Base-by-base conservation (phyloP, 2,888 invertebrate genomes). In the Drosophila peninsularis region DNA sequence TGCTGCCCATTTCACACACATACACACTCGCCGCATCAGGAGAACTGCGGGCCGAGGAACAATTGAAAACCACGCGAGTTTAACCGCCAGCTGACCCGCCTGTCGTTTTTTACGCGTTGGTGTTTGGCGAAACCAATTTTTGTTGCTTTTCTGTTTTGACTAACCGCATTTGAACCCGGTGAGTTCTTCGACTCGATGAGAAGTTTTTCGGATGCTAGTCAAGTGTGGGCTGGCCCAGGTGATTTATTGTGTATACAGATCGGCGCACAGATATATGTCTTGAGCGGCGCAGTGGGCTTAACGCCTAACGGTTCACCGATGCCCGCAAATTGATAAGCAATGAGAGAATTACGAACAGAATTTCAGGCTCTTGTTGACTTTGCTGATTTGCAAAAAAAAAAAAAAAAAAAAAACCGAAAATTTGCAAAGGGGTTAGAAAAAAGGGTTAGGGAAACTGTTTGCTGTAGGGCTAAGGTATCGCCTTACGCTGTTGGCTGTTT, bases 241-340 rank as follows among this genome's bases (percentile, higher is more conserved):
- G 82, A 81, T 83, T 82, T 87, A 84, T 78, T 63, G 72, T 64
- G 36, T 55, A 62, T 37, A 62, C 37, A 72, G 81, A 77, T 75
- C 50, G 53, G 3, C 17, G 44, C 44, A 50, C 50, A 65, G 66
- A 66, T 39, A 41, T 30, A n/a, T 30, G 27, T n/a, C 62, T 49
- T 62, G 39, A 37, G 36, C 39, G n/a, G 24, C 39, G 17, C 41
- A 49, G 65, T 67, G 45, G 78, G 78, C 69, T 78, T 78, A 78
- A 72, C 60, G 74, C 73, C 64, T 82, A 83, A 78, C 83, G 82
- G 88, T 75, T 67, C 27, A 11, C 14, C 44, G 86, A 82, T 88
- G 42, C 54, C 62, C 72, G 45, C 78, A 69, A 64, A 71, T 54
- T 69, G 86, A 83, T 88, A 85, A 82, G 79, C 75, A 56, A 63